Evolutionary conservation across 2,797 vertebrate genomes (phyloP), one percentile per base, ranked within the genome.

Genomic region (Lemur catta): DNA sequence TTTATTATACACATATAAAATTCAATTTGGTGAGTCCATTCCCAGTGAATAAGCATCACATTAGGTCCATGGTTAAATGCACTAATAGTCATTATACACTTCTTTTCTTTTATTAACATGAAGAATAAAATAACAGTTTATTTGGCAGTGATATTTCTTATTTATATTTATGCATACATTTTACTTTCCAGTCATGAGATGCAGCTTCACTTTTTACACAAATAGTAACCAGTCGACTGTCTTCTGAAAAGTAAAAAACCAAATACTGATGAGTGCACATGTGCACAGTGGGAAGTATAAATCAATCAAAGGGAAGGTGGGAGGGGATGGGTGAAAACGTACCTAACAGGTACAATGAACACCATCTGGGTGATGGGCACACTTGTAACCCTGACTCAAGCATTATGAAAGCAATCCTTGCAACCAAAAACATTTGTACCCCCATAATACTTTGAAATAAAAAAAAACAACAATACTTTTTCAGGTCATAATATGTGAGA

Each of bases 1-100:
- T 52, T 80, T 93, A 78, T 17, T 86, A 92, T 61, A 10, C 18
- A 78, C n/a, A 80, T 24, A 38, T 7, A 96, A 48, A 97, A 93
- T 93, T 97, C 18, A 57, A 61, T 2, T 84, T 6, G 48, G 57
- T 84, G 26, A 33, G 67, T 92, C 3, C 89, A 85, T 87, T 96
- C 61, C n/a, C 76, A 15, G 28, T 15, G 48, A 93, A 92, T 22
- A 59, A 94, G 4, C 7, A 61, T 63, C 84, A 89, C 18, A 79
- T 75, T 63, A 93, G 48, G 24, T 82, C 30, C 43, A 6, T 4
- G 4, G 33, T 24, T 93, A 93, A 94, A 95, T 74, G 6, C 41
- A 88, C 35, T 13, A 91, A 20, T 15, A 84, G 15, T 74, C 67
- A 76, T 81, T 55, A 81, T 76, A 87, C 57, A 91, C 1, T 46